Base-by-base conservation (phyloP, 2,888 invertebrate genomes). In the Osmoderma eremita region DNA sequence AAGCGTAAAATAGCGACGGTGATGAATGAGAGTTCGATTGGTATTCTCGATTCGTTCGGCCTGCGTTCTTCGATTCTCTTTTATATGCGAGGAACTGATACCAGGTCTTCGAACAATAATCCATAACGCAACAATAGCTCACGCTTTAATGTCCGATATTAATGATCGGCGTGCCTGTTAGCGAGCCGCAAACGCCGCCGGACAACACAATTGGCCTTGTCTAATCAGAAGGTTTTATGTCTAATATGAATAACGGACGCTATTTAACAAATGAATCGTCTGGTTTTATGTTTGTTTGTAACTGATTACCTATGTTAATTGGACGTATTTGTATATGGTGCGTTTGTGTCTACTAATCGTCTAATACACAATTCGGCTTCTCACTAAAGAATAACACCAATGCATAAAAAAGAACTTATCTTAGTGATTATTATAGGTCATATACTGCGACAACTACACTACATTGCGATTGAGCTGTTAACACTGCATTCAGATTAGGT, bases 1-100 rank as follows among this genome's bases (percentile, higher is more conserved):
- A 71, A 73, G 72, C 74, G 74, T 74, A 73, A 74, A 73, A 74
- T 74, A 71, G 74, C 71, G 65, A 63, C 38, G 38, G 51, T 69
- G 69, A 69, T 67, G 69, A 71, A 69, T 69, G 67, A 49, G 67
- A 41, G 45, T 41, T 62, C 65, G 63, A 63, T 53, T 62, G 69
- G 58, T 63, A 72, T 71, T 70, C 68, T 61, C 65, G 67, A 73
- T 73, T 71, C 70, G 70, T 70, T 70, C 69, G 56, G 53, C 65
- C 50, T 67, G 54, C 53, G 54, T 54, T 38, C 45, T 36, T 30
- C 48, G 20, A 38, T 38, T 56, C 45, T 58, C 49, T 65, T 65
- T 65, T 42, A 54, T 51, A 38, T 30, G 13, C 15, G 30, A 61
- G 58, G 58, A 48, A 61, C 67, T 51, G 63, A 67, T 63, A 67